These are phyloP conservation scores for Amia ocellicauda DNA, from an alignment of 2,113 vertebrate genomes.

Conservation along the genomic window DNA sequence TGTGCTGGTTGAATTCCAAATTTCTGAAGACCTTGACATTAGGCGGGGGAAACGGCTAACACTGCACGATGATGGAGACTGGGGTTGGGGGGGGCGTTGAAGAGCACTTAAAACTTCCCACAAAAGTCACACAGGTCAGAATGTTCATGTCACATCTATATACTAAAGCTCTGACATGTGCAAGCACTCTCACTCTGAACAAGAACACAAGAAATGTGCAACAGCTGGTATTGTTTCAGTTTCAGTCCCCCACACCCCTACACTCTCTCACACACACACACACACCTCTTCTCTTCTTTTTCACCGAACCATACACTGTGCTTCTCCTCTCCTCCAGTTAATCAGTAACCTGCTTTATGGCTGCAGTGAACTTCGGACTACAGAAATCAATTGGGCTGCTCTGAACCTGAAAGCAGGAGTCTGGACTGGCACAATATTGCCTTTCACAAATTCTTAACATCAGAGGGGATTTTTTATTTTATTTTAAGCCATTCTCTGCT, in stretches of 20 bases:
- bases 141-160: too few relatives aligned
- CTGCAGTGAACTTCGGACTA: conserved; percentile 32
- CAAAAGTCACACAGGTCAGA: conserved; percentile 11
- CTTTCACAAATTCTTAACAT: not conserved
- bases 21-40: conserved; percentile 36
- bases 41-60: conserved; percentile 32
- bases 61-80: conserved; percentile 19
- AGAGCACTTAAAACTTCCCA: conserved; percentile 12
- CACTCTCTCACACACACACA: not conserved
- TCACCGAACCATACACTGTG: not conserved
- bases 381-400: not conserved
- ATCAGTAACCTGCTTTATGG: conserved; percentile 31
- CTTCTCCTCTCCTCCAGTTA: conserved; percentile 22
- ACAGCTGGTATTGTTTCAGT: conserved; percentile 10
- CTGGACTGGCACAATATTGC: not conserved
- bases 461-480: not conserved
- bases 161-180: conserved; percentile 18
- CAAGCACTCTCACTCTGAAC: conserved; percentile 20
- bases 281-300: too few relatives aligned
- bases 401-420: not conserved
- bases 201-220: conserved; percentile 25
- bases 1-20: conserved; percentile 33
- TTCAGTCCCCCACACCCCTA: not conserved
- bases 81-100: conserved; percentile 7
- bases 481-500: not conserved